Conservation (phyloP, 2,113 vertebrate genomes). For the Cephalopterus ornatus region DNA sequence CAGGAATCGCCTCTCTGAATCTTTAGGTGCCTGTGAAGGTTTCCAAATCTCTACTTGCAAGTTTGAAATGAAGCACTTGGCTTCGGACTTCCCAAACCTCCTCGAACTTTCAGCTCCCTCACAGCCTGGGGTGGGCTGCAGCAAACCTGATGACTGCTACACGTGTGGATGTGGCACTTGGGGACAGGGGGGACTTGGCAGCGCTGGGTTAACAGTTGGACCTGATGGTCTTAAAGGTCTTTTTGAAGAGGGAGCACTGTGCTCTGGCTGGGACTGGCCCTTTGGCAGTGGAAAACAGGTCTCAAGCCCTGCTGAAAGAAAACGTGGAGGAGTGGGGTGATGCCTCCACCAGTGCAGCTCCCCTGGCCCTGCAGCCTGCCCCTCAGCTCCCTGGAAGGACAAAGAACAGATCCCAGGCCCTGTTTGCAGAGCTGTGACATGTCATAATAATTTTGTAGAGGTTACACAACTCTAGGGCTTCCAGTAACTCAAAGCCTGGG, state of each 20-base stretch:
- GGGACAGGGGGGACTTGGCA: not conserved
- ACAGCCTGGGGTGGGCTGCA: not conserved
- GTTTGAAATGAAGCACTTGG: not conserved
- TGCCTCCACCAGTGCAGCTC: not conserved
- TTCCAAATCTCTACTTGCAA: not conserved
- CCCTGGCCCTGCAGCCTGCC: not conserved
- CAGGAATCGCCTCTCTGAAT: not conserved
- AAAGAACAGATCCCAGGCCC: not conserved
- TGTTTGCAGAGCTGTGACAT: not conserved
- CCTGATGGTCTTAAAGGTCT: not conserved
- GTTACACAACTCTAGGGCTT: slow-evolving; percentile 3
- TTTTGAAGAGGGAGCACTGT: not conserved
- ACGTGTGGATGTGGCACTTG: not conserved
- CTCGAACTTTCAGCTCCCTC: not conserved
- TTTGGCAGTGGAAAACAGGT: not conserved
- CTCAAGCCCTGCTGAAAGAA: not conserved
- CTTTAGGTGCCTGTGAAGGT: not conserved
- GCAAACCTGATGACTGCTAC: not conserved
- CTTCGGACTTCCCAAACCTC: not conserved
- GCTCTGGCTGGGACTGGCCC: not conserved
- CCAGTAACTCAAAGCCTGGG: slow-evolving; percentile 9
- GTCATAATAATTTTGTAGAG: not conserved
- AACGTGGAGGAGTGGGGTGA: not conserved
- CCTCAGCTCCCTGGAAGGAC: not conserved
- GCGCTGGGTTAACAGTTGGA: not conserved